Evolutionary conservation across 1,140 invertebrate species (phyloP), one percentile per base, ranked within the genome.

Genomic region (Hetaerina americana): DNA sequence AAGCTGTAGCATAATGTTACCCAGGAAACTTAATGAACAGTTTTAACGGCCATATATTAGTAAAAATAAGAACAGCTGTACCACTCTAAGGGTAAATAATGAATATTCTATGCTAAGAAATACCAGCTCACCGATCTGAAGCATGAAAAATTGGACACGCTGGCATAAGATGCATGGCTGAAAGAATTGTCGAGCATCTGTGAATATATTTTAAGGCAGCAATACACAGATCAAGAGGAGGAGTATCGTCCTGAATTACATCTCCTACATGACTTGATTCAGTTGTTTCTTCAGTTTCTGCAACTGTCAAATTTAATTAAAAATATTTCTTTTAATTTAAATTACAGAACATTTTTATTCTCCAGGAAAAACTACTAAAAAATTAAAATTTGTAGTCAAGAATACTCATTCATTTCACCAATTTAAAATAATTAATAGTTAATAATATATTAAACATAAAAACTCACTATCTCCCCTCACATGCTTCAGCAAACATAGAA

Each of bases 81-180:
- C 72, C 26, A 24, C 28, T 70, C 68, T 26, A 73, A 5, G 57
- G n/a, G 27, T 10, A 18, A 71, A 71, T 68, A 40, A 57, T 18
- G 27, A 57, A 0, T 66, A 0, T 18, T 15, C 6, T 18, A 6
- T 8, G n/a, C 10, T 8, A 8, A 25, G 15, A 70, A 69, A 12
- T 24, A 26, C 15, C 69, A n/a, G 72, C 76, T 72, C 74, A 86
- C 85, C 84, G 83, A 76, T 95, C 90, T 0, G 92, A 91, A 12
- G 94, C 90, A 79, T 95, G 93, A 78, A 97, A 96, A 68, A 92
- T 90, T 0, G 94, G 95, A 80, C 93, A 96, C 74, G 93, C 93
- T 22, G 94, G 94, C 94, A 97, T 96, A 77, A 89, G 89, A 80
- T 93, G 95, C 93, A 97, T 96, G 75, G 92, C 92, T 0, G 90